Conservation (phyloP, 23 tunicate genomes). For the Halocynthia aurantium region DNA sequence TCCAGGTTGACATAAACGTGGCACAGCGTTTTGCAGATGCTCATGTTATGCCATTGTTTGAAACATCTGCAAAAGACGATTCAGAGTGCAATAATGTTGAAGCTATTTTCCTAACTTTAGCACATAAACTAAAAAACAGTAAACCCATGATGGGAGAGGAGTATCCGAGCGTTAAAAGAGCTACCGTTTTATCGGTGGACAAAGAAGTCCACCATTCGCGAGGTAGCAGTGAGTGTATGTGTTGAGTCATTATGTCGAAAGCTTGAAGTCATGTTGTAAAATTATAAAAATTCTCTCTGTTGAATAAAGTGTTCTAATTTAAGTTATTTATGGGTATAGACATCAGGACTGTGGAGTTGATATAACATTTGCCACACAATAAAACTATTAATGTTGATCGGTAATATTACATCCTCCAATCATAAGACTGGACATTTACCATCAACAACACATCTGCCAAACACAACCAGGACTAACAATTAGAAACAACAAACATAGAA, state of each 20-base stretch:
- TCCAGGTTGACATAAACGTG: constrained; percentile 62
- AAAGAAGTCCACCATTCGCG: constrained; percentile 55
- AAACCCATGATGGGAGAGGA: constrained; percentile 84
- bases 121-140: constrained; percentile 88
- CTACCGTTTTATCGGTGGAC: constrained; percentile 86
- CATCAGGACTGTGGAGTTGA: no score
- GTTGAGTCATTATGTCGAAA: neutral
- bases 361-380: no score
- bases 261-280: no score
- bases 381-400: no score
- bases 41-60: constrained; percentile 91
- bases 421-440: no score
- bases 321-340: no score
- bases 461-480: no score
- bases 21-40: constrained; percentile 93
- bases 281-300: no score
- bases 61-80: constrained; percentile 86
- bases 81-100: constrained; percentile 59
- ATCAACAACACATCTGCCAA: no score
- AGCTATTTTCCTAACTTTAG: constrained; percentile 92
- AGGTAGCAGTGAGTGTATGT: constrained; percentile 1
- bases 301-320: no score
- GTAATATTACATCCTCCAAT: no score
- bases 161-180: constrained; percentile 79
- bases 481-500: no score